Evolutionary conservation across 2,888 invertebrate species (phyloP).

Genomic region (Phytoseiulus persimilis): DNA sequence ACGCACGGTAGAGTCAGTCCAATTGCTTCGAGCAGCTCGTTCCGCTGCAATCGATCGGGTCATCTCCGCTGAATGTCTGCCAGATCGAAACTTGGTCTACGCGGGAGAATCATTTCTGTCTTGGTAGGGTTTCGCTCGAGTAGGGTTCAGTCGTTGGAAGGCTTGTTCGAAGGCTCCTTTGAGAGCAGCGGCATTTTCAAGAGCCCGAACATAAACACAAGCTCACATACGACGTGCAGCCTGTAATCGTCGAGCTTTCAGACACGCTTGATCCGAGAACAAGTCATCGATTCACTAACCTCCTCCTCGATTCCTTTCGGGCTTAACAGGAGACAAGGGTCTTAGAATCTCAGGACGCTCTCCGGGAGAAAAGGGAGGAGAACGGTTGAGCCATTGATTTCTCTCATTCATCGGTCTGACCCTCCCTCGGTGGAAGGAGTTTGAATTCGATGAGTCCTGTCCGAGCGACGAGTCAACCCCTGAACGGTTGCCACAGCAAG

Average conservation of each 20-base stretch:
- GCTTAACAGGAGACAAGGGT: neutral
- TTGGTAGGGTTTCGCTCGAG: neutral
- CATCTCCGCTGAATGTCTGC: neutral
- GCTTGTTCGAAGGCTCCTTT: neutral
- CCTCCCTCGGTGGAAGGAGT: too few relatives aligned
- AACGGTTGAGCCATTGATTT: too few relatives aligned
- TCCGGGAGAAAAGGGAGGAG: too few relatives aligned
- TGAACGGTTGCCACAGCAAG: too few relatives aligned
- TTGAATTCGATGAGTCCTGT: too few relatives aligned
- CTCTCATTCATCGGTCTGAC: too few relatives aligned
- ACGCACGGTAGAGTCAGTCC: too few relatives aligned
- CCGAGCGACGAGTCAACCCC: too few relatives aligned
- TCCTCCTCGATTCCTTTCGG: neutral
- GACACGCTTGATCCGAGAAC: neutral
- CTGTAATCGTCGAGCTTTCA: neutral
- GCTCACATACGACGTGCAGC: neutral
- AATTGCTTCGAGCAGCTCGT: too few relatives aligned
- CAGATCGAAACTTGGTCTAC: neutral
- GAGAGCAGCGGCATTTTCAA: conserved; percentile 5
- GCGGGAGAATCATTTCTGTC: neutral
- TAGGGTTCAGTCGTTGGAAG: neutral
- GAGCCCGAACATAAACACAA: neutral
- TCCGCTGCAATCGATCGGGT: too few relatives aligned
- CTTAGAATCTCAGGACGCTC: too few relatives aligned
- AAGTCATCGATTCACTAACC: neutral